Evolutionary conservation across 2,797 vertebrate genomes (phyloP), one percentile per base, ranked within the genome.

Genomic region (Platalea minor): DNA sequence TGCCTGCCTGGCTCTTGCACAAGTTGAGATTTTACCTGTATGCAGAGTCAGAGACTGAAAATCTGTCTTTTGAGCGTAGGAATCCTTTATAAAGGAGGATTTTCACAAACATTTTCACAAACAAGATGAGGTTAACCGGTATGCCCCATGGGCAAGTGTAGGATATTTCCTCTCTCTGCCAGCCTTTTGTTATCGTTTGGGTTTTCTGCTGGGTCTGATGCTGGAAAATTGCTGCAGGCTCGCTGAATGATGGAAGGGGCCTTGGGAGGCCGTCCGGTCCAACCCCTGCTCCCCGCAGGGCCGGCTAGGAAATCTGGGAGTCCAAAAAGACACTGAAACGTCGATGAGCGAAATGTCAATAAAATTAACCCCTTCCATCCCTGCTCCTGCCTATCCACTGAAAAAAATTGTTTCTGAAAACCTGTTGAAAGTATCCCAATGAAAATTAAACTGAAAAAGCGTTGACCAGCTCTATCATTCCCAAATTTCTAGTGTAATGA

Each of bases 71-170:
- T 60, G 24, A 29, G 11, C 0, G 0, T 5, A 33, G 15, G 12
- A 82, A 50, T 20, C 41, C 14, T 37, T 48, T n/a, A 9, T 31
- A 13, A 65, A 54, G 19, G 15, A 28, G 60, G 54, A n/a, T 63
- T 83, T 82, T 39, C 33, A n/a, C 17, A 19, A 65, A 24, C 3
- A 23, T 57, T 23, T n/a, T 57, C 57, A 37, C 16, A 6, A 37
- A 37, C 28, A 2, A 5, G 48, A 24, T 39, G 7, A 3, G 41
- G n/a, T 5, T 29, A 5, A 17, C 39, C 17, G 54, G 14, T 5
- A 2, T 6, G n/a, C 23, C 41, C 5, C 7, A 1, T 2, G 3
- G 35, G 13, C 33, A 39, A 5, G 11, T 28, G 8, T 6, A 18
- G 48, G 13, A 7, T 13, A 18, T 46, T n/a, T 79, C 48, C 43